Conservation (phyloP, 2,113 vertebrate species). For the Uria aalge region DNA sequence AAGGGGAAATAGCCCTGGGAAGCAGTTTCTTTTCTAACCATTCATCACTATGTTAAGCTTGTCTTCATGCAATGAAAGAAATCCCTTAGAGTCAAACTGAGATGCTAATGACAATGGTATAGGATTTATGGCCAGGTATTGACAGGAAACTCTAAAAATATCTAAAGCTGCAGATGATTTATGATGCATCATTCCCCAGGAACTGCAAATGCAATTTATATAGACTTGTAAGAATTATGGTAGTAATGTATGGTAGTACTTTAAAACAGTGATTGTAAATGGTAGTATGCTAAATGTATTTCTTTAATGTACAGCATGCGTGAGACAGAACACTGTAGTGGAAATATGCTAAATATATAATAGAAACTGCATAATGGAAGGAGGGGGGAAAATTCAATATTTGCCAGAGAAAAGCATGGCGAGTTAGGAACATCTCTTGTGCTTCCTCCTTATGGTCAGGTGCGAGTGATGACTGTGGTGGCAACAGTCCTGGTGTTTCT, state of each 20-base stretch:
- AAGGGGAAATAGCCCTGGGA: neutral
- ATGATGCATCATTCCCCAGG: neutral
- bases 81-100: neutral
- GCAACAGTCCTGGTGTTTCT: neutral
- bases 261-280: slow-evolving; percentile 52
- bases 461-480: neutral
- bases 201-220: slow-evolving; percentile 39
- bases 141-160: neutral
- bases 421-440: neutral
- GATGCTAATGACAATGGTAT: neutral
- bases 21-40: neutral
- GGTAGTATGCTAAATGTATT: slow-evolving; percentile 9
- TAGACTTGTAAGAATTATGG: slow-evolving; percentile 34
- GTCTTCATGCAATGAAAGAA: neutral
- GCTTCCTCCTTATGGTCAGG: neutral
- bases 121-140: slow-evolving; percentile 24
- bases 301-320: slow-evolving; percentile 28
- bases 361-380: neutral
- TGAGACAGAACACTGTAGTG: neutral
- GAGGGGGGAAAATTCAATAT: neutral
- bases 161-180: slow-evolving; percentile 3
- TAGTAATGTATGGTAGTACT: neutral
- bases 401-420: neutral
- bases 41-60: neutral
- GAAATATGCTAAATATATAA: neutral